Base-by-base conservation (phyloP, 2,113 vertebrate genomes). In the Saguinus midas region DNA sequence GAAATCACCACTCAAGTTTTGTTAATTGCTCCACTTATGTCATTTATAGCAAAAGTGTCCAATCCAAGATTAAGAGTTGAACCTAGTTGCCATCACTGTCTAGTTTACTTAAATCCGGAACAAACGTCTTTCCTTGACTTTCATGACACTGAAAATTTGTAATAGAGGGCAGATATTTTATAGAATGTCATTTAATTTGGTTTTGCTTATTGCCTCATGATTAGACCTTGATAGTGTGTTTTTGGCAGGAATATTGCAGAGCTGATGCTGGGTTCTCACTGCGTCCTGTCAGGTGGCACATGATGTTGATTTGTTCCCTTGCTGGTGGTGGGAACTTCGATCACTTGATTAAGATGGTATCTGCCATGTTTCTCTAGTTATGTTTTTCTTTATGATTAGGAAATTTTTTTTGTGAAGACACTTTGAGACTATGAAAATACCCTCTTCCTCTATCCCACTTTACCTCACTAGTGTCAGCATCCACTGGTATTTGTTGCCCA, bases 21-120 rank as follows among this genome's bases (percentile, higher is more conserved):
- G 61, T 94, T 43, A 86, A 66, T 86, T 91, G n/a, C 58, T 96
- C 90, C 83, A 76, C 0, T 94, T 70, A 79, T 70, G 48, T 55
- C 76, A 73, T 76, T 83, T 61, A 72, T 43, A 83, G 72, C 20
- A 85, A 81, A 91, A 35, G 3, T 35, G 48, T 40, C 45, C 40
- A 37, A n/a, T 80, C 45, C 85, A 43, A 70, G 90, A 81, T 50
- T n/a, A 45, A 2, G 1, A 20, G 8, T 48, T 76, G 13, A 1
- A 40, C 3, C 13, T n/a, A 61, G 78, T 50, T 78, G 29, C 82
- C 57, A 18, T 17, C 4, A 37, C 13, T 91, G 52, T 85, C 13
- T 79, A 20, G 4, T 78, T 68, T 94, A 29, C 58, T 72, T 92
- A 89, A 84, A 57, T 91, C 21, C 25, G 17, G 21, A 87, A 48